phyloP scores from a whole-genome alignment of 2,797 vertebrate species.

The Avahi laniger region DNA sequence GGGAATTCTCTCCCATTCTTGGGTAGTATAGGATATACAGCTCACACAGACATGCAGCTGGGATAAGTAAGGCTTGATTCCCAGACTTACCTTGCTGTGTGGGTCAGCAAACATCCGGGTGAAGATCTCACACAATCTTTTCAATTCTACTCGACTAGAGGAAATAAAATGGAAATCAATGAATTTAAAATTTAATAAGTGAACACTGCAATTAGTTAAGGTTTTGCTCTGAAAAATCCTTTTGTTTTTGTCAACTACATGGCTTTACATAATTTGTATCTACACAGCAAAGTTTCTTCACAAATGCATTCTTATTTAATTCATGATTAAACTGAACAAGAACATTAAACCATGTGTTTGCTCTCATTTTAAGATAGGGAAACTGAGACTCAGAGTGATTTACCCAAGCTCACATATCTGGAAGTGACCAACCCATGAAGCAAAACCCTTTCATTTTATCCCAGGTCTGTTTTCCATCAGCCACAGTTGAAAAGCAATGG shows the following conservation, averaged over 20 bases:
- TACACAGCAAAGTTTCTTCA: neutral
- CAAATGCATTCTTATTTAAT: conserved; percentile 10
- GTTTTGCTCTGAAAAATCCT: neutral
- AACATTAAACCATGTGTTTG: neutral
- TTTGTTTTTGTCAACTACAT: neutral
- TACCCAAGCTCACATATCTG: neutral
- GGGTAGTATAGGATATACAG: neutral
- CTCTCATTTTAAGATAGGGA: neutral
- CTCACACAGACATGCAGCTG: conserved; percentile 27
- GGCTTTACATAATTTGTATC: neutral
- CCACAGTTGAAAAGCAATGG: neutral
- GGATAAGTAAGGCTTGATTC: neutral
- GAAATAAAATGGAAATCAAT: conserved; percentile 56
- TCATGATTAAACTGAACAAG: neutral
- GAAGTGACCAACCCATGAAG: neutral
- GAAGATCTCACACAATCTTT: conserved; percentile 98
- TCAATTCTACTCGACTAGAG: conserved; percentile 95
- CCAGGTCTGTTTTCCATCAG: neutral
- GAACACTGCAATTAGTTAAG: neutral
- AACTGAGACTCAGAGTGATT: neutral
- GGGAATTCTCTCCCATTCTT: neutral
- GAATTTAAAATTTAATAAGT: conserved; percentile 5
- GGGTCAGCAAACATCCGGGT: conserved; percentile 98
- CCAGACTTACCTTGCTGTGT: conserved; percentile 93
- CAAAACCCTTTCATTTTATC: neutral